Percentiles rank a stretch among this genome's conserved stretches.
Conservation (phyloP, 2,113 vertebrate genomes). For the Percina caprodes region DNA sequence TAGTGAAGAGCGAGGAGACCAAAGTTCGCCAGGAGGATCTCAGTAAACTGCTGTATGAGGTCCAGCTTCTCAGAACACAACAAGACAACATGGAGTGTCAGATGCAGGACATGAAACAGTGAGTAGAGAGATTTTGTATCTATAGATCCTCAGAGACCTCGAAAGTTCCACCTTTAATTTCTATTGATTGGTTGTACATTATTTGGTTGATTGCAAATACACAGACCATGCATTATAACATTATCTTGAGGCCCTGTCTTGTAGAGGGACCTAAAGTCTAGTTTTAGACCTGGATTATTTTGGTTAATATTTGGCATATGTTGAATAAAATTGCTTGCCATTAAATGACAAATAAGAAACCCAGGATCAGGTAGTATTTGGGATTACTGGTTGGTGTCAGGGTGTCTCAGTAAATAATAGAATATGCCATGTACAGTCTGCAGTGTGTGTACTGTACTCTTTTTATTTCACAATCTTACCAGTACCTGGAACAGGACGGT, state of each 20-base stretch:
- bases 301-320: not conserved
- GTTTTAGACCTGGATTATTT: slow-evolving; percentile 3
- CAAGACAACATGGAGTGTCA: slow-evolving; percentile 83
- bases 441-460: not conserved
- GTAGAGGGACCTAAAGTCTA: not conserved
- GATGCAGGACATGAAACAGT: slow-evolving; percentile 84
- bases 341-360: not conserved
- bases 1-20: slow-evolving; percentile 80
- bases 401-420: not conserved
- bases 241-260: not conserved
- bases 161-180: not conserved
- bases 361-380: not conserved
- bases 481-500: not conserved
- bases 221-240: not conserved
- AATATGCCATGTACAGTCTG: not conserved
- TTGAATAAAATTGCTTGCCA: not conserved
- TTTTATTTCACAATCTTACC: not conserved
- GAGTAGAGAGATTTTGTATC: slow-evolving; percentile 39
- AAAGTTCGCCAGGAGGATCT: slow-evolving; percentile 79
- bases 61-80: slow-evolving; percentile 76
- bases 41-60: slow-evolving; percentile 79
- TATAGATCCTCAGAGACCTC: not conserved
- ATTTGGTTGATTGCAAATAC: not conserved
- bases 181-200: not conserved
- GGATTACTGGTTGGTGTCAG: not conserved